phyloP scores from a whole-genome alignment of 1,140 invertebrate species.

The Cylas formicarius region DNA sequence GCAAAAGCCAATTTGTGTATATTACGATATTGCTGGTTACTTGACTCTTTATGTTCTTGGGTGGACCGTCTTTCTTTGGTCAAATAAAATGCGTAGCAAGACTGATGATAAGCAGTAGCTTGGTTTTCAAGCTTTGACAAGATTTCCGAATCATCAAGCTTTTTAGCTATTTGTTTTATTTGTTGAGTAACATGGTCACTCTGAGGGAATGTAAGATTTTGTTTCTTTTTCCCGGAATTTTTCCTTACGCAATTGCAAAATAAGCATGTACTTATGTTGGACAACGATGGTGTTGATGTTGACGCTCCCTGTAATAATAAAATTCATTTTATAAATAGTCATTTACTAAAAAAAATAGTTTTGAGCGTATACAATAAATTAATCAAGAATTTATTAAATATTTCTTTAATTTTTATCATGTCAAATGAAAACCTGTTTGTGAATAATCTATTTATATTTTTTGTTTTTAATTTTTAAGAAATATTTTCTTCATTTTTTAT shows the following conservation, averaged over 20 bases:
- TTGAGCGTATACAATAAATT: too few species aligned
- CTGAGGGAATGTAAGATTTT: slow-evolving; percentile 17
- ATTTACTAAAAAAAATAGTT: too few species aligned
- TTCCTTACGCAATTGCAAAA: slow-evolving; percentile 13
- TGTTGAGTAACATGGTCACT: slow-evolving; percentile 16
- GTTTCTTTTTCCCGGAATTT: slow-evolving; percentile 9
- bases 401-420: too few species aligned
- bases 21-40: slow-evolving; percentile 9
- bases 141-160: slow-evolving; percentile 14
- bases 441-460: too few species aligned
- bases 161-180: slow-evolving; percentile 14
- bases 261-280: slow-evolving; percentile 13
- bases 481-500: too few species aligned
- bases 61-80: slow-evolving; percentile 11
- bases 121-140: slow-evolving; percentile 15
- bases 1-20: slow-evolving; percentile 15
- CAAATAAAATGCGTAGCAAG: slow-evolving; percentile 10
- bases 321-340: too few species aligned
- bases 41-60: slow-evolving; percentile 10
- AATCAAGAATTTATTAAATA: too few species aligned
- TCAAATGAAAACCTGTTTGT: too few species aligned
- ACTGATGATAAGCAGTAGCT: slow-evolving; percentile 15
- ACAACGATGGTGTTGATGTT: slow-evolving; percentile 4
- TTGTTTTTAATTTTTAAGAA: too few species aligned
- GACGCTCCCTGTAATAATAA: too few species aligned